Base-by-base conservation (phyloP, 2,797 vertebrate species). In the Heliangelus exortis region DNA sequence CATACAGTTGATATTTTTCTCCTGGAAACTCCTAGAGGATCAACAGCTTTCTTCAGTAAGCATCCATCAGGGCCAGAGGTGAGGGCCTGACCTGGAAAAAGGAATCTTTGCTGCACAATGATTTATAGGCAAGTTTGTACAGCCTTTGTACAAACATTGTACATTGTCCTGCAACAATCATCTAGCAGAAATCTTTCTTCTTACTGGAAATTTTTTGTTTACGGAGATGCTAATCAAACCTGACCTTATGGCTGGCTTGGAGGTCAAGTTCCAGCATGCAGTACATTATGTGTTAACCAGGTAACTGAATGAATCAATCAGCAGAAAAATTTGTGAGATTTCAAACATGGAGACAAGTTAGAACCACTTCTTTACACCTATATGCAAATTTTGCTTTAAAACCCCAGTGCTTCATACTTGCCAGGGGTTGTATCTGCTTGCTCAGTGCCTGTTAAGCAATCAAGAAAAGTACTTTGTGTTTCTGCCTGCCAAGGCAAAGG, bases 271-370 rank as follows among this genome's bases (percentile, higher is more conserved):
- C 31, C 87, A 67, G 87, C 92, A 61, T 1, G 95, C 66, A 25
- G 25, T 2, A 1, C 43, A 69, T 76, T 85, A 61, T 41, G 8
- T 10, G 58, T 31, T n/a, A 63, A 34, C 72, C 69, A 50, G 76
- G 89, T 34, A 90, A 43, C 80, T 9, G 89, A 58, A 76, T 33
- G 71, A 87, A 91, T 95, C 87, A 97, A 91, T 96, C 94, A 94
- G 92, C 82, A 73, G 73, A 51, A 48, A 92, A 91, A 91, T 33
- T 86, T 88, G 90, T 26, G 85, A 92, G 79, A 43, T 74, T 94
- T 90, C 84, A 92, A 86, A 76, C 0, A 8, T 3, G 21, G 79
- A 91, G 92, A 77, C 95, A 88, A 95, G 93, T 94, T 75, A 89
- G 87, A 94, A 82, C 82, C 23, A 4, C 39, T 83, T 79, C 79